Percentiles rank a stretch among this genome's conserved stretches.
phyloP scores from a whole-genome alignment of 2,888 invertebrate genomes.

The Melinaea marsaeus region DNA sequence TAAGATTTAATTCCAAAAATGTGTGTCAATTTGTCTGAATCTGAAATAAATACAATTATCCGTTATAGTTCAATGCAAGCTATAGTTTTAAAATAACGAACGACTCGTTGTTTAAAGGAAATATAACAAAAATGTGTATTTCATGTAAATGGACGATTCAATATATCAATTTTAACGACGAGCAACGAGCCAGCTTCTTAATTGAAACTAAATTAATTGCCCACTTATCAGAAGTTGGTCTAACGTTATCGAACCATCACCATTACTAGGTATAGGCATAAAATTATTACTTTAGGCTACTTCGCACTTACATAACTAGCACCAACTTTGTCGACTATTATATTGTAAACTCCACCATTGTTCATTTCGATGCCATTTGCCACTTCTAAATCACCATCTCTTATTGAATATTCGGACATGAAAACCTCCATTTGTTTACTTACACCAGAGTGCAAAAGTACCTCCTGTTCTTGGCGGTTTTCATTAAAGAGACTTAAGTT shows the following conservation, averaged over 20 bases:
- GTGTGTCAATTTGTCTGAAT: too few relatives aligned
- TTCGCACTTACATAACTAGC: slow-evolving; percentile 42
- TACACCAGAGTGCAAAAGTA: slow-evolving; percentile 36
- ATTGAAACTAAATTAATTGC: too few relatives aligned
- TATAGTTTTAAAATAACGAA: too few relatives aligned
- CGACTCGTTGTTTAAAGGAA: too few relatives aligned
- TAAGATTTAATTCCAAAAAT: too few relatives aligned
- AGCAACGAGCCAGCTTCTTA: background rate
- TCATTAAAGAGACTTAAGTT: slow-evolving; percentile 47
- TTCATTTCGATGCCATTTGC: slow-evolving; percentile 40
- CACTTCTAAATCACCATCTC: slow-evolving; percentile 34
- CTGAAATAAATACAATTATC: too few relatives aligned
- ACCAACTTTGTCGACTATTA: slow-evolving; percentile 41
- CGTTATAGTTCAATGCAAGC: too few relatives aligned
- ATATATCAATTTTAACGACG: background rate
- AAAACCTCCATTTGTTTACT: slow-evolving; percentile 52
- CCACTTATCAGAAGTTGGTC: too few relatives aligned
- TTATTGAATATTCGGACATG: slow-evolving; percentile 47
- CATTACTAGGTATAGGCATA: too few relatives aligned
- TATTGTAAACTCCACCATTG: slow-evolving; percentile 55
- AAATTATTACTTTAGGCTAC: background rate
- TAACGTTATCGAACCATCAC: too few relatives aligned
- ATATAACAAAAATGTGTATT: too few relatives aligned
- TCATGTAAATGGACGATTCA: too few relatives aligned
- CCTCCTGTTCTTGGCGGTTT: slow-evolving; percentile 45